Evolutionary conservation across 2,797 vertebrate species (phyloP).

Genomic region (Ambastaia sidthimunki): DNA sequence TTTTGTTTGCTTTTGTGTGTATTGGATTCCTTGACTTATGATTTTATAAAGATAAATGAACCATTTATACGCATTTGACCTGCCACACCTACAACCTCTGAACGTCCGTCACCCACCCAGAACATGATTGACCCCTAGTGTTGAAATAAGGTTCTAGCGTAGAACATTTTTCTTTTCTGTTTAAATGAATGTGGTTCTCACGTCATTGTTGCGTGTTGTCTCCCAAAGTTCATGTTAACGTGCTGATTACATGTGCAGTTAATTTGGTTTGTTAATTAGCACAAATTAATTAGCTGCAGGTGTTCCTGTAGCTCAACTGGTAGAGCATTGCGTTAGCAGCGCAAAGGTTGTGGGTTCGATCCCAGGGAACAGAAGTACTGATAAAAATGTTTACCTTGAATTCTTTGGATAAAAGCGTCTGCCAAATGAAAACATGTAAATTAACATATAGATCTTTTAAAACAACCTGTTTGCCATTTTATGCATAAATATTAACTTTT

Average conservation of each 20-base stretch:
- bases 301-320: no score
- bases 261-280: neutral
- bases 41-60: constrained; percentile 21
- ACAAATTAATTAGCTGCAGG: no score
- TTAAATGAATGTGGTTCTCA: neutral
- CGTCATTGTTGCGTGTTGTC: neutral
- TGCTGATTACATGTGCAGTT: neutral
- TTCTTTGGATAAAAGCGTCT: no score
- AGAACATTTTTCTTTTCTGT: neutral
- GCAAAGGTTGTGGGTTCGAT: no score
- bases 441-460: neutral
- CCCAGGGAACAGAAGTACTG: no score
- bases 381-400: no score
- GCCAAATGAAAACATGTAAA: no score
- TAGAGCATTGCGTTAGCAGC: no score
- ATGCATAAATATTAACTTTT: neutral
- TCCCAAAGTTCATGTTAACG: neutral
- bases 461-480: neutral
- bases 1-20: neutral
- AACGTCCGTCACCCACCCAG: neutral
- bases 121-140: constrained; percentile 50
- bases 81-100: neutral
- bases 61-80: constrained; percentile 15
- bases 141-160: constrained; percentile 8
- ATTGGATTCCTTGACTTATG: neutral